phyloP scores from a whole-genome alignment of 2,797 vertebrate genomes.

The Falco columbarius region DNA sequence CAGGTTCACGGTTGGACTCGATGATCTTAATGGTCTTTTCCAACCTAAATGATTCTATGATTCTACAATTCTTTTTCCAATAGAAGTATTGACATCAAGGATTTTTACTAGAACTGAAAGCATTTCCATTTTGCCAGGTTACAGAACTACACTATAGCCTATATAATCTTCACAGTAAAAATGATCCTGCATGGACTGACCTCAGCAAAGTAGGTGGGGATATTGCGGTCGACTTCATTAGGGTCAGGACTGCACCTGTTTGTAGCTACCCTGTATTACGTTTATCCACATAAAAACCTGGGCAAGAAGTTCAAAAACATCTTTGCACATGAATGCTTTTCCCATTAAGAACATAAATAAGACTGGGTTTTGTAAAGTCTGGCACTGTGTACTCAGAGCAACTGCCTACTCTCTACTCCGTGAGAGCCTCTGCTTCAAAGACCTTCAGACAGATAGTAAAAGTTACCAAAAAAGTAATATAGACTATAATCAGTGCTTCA shows the following conservation, averaged over 20 bases:
- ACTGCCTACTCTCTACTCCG: neutral
- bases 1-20: too few relatives aligned
- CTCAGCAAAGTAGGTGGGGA: rapidly evolving
- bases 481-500: neutral
- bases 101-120: neutral
- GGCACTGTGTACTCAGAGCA: neutral
- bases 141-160: neutral
- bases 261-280: neutral
- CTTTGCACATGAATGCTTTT: neutral
- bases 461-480: rapidly evolving
- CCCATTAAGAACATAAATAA: neutral
- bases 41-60: too few relatives aligned
- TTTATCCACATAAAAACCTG: neutral
- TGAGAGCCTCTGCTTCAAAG: neutral
- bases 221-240: neutral
- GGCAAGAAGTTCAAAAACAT: neutral
- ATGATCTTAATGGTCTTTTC: too few relatives aligned
- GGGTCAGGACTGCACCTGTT: neutral
- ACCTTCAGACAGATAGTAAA: neutral
- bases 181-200: neutral
- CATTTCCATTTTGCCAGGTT: neutral
- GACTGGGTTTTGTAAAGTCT: neutral
- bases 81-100: neutral
- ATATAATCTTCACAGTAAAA: neutral
- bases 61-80: neutral